Base-by-base conservation (phyloP, 2,113 vertebrate genomes). In the Hemiscyllium ocellatum region DNA sequence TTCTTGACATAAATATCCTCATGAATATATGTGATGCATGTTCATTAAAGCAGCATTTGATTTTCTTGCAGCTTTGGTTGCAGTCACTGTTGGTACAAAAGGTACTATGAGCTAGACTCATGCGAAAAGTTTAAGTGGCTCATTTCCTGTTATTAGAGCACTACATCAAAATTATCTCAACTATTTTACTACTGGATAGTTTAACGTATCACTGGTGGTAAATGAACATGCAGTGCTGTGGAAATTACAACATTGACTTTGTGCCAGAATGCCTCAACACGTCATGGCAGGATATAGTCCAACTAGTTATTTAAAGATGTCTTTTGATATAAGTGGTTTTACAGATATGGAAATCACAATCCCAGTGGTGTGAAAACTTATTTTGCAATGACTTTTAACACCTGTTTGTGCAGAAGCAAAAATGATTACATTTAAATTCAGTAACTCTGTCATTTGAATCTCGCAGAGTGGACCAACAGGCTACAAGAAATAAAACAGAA, bases 71-170 rank as follows among this genome's bases (percentile, higher is more conserved):
- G 61, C 33, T 93, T 93, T 93, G 33, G 5, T 93, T 93, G 8
- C 65, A 65, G 52, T 93, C 33, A 93, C 20, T 66, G 61, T 20
- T 66, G 68, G 37, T 68, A 68, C 61, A 6, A 93, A 93, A 93
- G 89, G 89, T 37, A 93, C n/a, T 7, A 8, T 68, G 37, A 37
- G 29, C 19, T 37, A 66, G 61, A 93, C 65, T 93, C 61, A 93
- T 37, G 37, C n/a, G 33, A 93, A 68, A 93, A 93, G 89, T 7
- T 93, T 66, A 66, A 93, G 61, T 93, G 61, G 89, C 89, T 93
- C 89, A 93, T 93, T 93, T 93, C 89, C 89, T 93, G 89, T 93
- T 93, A 42, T 93, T 93, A 66, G 52, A 91, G 33, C 5, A 93
- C 89, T n/a, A 42, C 33, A 90, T 90, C 26, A 93, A 65, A 93